Conservation (phyloP, 1,140 invertebrate genomes). For the Bombus superbus region DNA sequence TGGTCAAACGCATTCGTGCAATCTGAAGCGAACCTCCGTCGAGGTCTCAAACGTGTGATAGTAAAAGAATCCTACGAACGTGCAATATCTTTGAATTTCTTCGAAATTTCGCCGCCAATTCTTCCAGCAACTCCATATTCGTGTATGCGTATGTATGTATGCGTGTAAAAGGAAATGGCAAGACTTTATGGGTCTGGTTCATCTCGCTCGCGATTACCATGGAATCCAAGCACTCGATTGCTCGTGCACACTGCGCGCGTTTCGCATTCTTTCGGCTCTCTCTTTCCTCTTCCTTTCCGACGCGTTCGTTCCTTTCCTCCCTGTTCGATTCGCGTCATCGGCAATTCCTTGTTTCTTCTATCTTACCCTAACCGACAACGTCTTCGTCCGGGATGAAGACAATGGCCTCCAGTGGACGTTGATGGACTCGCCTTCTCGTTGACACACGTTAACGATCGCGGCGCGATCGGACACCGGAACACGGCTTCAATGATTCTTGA, state of each 20-base stretch:
- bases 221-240: constrained; percentile 53
- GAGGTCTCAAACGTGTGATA: background rate
- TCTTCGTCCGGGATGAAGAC: constrained; percentile 33
- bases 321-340: background rate
- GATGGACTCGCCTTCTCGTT: constrained; percentile 43
- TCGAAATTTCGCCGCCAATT: background rate
- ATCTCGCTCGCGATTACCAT: constrained; percentile 45
- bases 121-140: background rate
- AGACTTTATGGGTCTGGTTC: constrained; percentile 7
- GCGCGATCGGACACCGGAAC: constrained; percentile 36
- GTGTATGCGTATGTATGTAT: background rate
- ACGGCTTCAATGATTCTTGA: constrained; percentile 13
- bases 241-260: constrained; percentile 14
- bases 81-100: background rate
- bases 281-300: background rate
- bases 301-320: background rate
- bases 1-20: too few relatives aligned
- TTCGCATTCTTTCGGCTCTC: constrained; percentile 46
- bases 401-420: constrained; percentile 45
- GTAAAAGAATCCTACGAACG: background rate
- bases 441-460: constrained; percentile 48
- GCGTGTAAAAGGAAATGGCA: background rate
- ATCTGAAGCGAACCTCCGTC: background rate
- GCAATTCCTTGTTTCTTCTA: constrained; percentile 1
- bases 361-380: constrained; percentile 26